Evolutionary conservation across 2,888 invertebrate genomes (phyloP).

Genomic region (Caenorhabditis sp.): DNA sequence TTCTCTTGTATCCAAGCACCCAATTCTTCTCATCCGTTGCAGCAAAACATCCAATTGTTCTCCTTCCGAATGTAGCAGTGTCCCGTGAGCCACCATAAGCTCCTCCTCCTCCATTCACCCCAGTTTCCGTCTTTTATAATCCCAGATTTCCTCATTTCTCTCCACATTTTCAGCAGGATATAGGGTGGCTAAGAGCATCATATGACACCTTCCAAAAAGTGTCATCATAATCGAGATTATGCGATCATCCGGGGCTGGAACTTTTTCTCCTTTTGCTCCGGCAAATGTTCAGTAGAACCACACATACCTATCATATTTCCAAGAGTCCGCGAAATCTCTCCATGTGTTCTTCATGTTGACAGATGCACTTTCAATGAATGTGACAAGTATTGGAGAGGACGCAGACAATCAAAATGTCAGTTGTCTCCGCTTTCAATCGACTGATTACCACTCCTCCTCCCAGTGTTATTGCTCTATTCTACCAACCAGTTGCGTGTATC

Average conservation of each 20-base stretch:
- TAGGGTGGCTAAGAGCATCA: too few relatives aligned
- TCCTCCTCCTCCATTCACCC: conserved; percentile 13
- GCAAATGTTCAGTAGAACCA: conserved; percentile 43
- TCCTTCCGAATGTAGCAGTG: conserved; percentile 1
- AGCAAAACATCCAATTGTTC: conserved; percentile 27
- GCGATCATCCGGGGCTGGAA: background rate
- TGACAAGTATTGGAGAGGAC: conserved; percentile 24
- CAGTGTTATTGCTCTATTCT: conserved; percentile 31
- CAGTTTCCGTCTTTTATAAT: conserved; percentile 35
- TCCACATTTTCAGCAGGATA: conserved; percentile 2
- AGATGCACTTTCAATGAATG: conserved; percentile 14
- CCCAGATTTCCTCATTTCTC: conserved; percentile 37
- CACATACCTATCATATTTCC: conserved; percentile 7
- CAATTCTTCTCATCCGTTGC: background rate
- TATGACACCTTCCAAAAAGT: conserved; percentile 24
- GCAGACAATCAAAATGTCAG: conserved; percentile 39
- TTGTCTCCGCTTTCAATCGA: conserved; percentile 43
- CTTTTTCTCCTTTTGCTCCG: background rate
- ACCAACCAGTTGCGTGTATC: background rate
- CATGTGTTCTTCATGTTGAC: background rate
- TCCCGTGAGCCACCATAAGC: background rate
- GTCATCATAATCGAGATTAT: conserved; percentile 22
- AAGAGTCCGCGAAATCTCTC: background rate
- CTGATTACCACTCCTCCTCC: conserved; percentile 37
- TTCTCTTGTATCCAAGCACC: conserved; percentile 11